Conservation (phyloP, 2,888 invertebrate species). For the Cheiracanthium punctorium region DNA sequence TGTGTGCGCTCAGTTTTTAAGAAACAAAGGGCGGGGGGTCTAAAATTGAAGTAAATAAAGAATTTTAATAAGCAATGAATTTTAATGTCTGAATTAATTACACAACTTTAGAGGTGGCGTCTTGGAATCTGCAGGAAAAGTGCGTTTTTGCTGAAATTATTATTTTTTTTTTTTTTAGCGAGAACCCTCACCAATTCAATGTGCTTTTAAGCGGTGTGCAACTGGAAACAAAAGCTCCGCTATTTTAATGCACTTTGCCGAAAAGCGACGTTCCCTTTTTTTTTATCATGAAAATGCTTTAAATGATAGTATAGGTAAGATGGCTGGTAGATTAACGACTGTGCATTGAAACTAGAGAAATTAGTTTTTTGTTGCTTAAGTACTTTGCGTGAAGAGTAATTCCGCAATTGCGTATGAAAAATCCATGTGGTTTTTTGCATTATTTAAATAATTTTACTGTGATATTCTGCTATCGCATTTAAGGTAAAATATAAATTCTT, state of each 20-base stretch:
- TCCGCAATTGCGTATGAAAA: too few relatives aligned
- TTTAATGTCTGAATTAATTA: conserved; percentile 5
- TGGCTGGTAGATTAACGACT: too few relatives aligned
- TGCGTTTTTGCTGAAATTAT: background rate
- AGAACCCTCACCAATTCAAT: background rate
- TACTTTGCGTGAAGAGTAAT: too few relatives aligned
- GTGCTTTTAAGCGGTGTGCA: background rate
- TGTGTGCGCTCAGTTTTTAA: background rate
- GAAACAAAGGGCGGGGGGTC: background rate
- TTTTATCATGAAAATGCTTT: background rate
- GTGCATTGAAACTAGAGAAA: too few relatives aligned
- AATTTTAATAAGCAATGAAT: conserved; percentile 10
- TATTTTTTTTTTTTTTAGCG: background rate
- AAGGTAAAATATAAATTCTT: too few relatives aligned
- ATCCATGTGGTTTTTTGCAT: too few relatives aligned
- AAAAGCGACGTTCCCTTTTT: too few relatives aligned
- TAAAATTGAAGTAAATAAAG: background rate
- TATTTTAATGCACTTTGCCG: background rate
- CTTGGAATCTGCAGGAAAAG: background rate
- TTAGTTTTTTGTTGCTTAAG: too few relatives aligned
- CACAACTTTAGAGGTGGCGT: background rate
- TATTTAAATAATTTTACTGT: too few relatives aligned
- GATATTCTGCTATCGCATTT: too few relatives aligned
- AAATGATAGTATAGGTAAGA: background rate
- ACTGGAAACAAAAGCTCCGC: background rate